Conservation (phyloP, 2,888 invertebrate genomes). For the Melinaea menophilus region DNA sequence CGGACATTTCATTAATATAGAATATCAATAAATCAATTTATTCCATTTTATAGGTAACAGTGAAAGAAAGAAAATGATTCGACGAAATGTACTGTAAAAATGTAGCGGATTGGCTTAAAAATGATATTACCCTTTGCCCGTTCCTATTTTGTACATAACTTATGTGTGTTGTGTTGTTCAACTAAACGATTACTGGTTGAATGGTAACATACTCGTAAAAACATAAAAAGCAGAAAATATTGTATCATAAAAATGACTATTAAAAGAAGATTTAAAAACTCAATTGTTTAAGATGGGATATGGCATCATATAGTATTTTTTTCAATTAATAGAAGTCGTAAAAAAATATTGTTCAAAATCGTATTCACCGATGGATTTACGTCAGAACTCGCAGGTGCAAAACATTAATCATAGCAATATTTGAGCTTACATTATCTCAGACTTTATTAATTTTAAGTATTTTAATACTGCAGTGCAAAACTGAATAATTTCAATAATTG, state of each 20-base stretch:
- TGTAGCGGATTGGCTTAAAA: too few relatives aligned
- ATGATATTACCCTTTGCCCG: too few relatives aligned
- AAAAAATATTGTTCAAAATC: background rate
- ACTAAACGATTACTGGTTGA: background rate
- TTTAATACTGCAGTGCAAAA: background rate
- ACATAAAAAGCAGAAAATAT: too few relatives aligned
- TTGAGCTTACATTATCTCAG: slow-evolving; percentile 3
- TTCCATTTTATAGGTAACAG: background rate
- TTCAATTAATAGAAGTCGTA: background rate
- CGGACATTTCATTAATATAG: background rate
- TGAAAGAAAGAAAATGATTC: too few relatives aligned
- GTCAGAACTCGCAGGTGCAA: slow-evolving; percentile 5
- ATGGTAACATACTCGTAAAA: too few relatives aligned
- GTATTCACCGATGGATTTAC: slow-evolving; percentile 4
- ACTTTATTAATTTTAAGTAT: slow-evolving; percentile 1
- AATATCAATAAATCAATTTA: background rate
- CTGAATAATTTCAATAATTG: background rate
- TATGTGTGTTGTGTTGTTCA: background rate
- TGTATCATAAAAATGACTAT: too few relatives aligned
- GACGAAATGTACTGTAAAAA: too few relatives aligned
- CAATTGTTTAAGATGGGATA: too few relatives aligned
- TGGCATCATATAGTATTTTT: too few relatives aligned
- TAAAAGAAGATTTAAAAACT: background rate
- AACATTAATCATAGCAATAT: background rate
- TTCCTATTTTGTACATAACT: too few relatives aligned